Evolutionary conservation across 2,888 invertebrate species (phyloP).

Genomic region (Yponomeuta sedellus): DNA sequence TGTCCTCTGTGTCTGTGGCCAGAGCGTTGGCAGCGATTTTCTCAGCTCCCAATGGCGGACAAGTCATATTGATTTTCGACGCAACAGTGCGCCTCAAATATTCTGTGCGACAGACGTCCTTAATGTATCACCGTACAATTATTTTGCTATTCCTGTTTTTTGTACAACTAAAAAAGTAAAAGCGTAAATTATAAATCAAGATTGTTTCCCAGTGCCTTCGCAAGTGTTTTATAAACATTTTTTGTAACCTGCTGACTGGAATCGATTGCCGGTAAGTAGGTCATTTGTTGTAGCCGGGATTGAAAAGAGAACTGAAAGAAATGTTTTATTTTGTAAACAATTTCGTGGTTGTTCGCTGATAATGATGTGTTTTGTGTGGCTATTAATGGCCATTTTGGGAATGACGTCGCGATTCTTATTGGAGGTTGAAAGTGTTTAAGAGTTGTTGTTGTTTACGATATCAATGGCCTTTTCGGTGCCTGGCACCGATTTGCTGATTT

Average conservation of each 20-base stretch:
- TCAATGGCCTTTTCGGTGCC: conserved; percentile 30
- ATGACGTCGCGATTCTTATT: conserved; percentile 24
- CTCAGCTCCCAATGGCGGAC: conserved; percentile 41
- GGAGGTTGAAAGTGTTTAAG: conserved; percentile 46
- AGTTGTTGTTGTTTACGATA: conserved; percentile 55
- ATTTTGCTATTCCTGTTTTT: conserved; percentile 29
- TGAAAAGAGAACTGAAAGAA: conserved; percentile 2
- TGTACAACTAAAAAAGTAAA: conserved; percentile 19
- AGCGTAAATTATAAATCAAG: conserved; percentile 18
- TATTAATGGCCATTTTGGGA: background rate
- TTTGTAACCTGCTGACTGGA: conserved; percentile 25
- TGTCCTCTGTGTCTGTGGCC: conserved; percentile 34
- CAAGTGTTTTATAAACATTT: conserved; percentile 33
- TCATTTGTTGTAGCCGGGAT: conserved; percentile 21
- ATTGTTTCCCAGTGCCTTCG: conserved; percentile 47
- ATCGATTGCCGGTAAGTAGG: conserved; percentile 45
- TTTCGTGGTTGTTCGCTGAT: background rate
- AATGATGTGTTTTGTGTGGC: conserved; percentile 5
- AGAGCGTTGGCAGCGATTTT: conserved; percentile 32
- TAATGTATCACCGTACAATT: conserved; percentile 43
- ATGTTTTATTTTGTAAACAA: conserved; percentile 5
- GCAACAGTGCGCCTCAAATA: conserved; percentile 48
- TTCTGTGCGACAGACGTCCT: conserved; percentile 34
- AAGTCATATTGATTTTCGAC: conserved; percentile 57
- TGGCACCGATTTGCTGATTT: conserved; percentile 31